Base-by-base conservation (phyloP, 2,888 invertebrate genomes). In the Apamea anceps region DNA sequence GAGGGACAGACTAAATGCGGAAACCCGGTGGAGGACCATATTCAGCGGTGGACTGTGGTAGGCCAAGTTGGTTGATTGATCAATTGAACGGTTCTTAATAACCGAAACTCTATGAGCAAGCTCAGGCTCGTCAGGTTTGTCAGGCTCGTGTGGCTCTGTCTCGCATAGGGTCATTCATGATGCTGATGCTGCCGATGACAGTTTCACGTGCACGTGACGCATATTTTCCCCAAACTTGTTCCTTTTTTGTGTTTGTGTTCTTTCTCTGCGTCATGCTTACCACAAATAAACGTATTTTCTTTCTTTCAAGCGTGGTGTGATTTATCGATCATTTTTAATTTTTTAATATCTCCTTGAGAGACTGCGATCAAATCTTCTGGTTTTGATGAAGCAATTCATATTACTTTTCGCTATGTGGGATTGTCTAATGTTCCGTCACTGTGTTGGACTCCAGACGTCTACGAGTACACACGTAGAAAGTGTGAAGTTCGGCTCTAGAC, bases 21-120 rank as follows among this genome's bases (percentile, higher is more conserved):
- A 37, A 6, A 25, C 10, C 18, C 32, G 18, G 28, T 0, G 1
- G 6, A n/a, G 1, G 18, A 2, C 0, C 42, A 1, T 18, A 2
- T 10, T 37, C 21, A 45, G 28, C 18, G 12, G 18, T 45, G 5
- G 13, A 18, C 25, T 57, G 13, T 7, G 37, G 4, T 3, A 28
- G 2, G 2, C 2, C 18, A 37, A 8, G 13, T n/a, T 74, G 0
- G 21, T 25, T 18, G 25, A 28, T 25, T 28, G 15, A 42, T 75
- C 10, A 21, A 54, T 70, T 21, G 0, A 57, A 51, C 37, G 10
- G 6, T 42, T 75, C 12, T 4, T 1, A 42, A 25, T 37, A 74
- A 12, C n/a, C 13, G 28, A 21, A 7, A 7, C 12, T 65, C 4
- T 3, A n/a, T 25, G 18, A 45, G 12, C 6, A 48, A 48, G 4